Evolutionary conservation across 1,140 invertebrate species (phyloP).

Genomic region (Drosophila persimilis): DNA sequence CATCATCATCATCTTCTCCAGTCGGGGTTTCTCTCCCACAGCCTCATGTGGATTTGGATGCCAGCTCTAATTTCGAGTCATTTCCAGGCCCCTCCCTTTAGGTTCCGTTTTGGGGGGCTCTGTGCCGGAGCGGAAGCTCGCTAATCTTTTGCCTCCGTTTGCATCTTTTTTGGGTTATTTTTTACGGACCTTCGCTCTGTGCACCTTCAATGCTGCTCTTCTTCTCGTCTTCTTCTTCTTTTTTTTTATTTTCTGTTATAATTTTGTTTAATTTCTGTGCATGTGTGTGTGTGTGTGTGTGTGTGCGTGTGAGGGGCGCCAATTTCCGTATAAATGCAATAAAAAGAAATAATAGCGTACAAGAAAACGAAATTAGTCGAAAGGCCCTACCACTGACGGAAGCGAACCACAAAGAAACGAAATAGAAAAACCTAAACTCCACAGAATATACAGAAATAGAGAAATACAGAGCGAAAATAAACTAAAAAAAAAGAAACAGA

Average conservation of each 20-base stretch:
- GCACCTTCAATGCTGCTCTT: too few relatives aligned
- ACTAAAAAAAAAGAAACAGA: constrained; percentile 10
- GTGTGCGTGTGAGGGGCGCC: constrained; percentile 42
- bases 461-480: too few relatives aligned
- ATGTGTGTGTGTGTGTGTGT: constrained; percentile 12
- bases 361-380: constrained; percentile 78
- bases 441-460: constrained; percentile 28
- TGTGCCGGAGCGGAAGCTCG: constrained; percentile 60
- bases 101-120: constrained; percentile 12
- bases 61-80: constrained; percentile 65
- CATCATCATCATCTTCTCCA: too few relatives aligned
- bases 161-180: constrained; percentile 40
- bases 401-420: constrained; percentile 43
- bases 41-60: constrained; percentile 36
- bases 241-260: constrained; percentile 65
- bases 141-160: constrained; percentile 67
- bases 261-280: constrained; percentile 56
- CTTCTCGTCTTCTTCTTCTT: constrained; percentile 22
- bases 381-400: constrained; percentile 65
- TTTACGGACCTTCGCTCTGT: constrained; percentile 48
- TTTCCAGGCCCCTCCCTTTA: constrained; percentile 39
- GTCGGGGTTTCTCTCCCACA: constrained; percentile 24
- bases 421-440: constrained; percentile 10
- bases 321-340: constrained; percentile 81
- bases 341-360: constrained; percentile 79